Evolutionary conservation across 2,888 invertebrate species (phyloP), one percentile per base, ranked within the genome.

Genomic region (Nomada fabriciana): DNA sequence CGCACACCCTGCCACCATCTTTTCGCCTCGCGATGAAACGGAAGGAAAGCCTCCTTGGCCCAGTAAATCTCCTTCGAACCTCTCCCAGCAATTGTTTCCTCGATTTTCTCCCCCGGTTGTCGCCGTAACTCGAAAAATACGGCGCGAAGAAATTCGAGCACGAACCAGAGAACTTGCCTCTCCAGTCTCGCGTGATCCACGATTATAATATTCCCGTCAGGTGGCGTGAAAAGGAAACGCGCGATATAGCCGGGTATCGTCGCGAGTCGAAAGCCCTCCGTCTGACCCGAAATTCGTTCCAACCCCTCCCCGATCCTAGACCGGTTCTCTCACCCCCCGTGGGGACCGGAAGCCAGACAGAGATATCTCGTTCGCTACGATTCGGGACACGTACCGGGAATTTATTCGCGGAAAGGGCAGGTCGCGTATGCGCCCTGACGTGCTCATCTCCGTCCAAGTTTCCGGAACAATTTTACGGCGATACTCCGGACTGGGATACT

Each of bases 371-470:
- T 63, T 57, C 73, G 67, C 71, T 85, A 76, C 87, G 90, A 92
- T 93, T 92, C 93, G 82, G 81, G 80, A 88, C 93, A 93, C 93
- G 93, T 92, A 90, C 83, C 74, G 84, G 83, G 89, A 93, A 93
- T 93, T 93, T 93, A 93, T 93, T 92, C 92, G 91, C 88, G 84
- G 82, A 55, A 76, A 85, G 86, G 36, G 78, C 86, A 76, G 78
- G 76, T 84, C 91, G 90, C 90, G 91, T 91, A 90, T 90, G 88
- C 87, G 70, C 71, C 75, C 69, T 80, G 71, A 71, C 70, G 29
- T 87, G 88, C 88, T 87, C 89, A 82, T 88, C 85, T 87, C 82
- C 86, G 84, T 82, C 84, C 82, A 84, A 87, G 89, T 86, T 90
- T 91, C 88, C 85, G 87, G 80, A 64, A 57, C 86, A 91, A 90